Percentiles rank a stretch among this genome's conserved stretches.
Evolutionary conservation across 2,888 invertebrate genomes (phyloP).

Genomic region (Apotomis capreana): DNA sequence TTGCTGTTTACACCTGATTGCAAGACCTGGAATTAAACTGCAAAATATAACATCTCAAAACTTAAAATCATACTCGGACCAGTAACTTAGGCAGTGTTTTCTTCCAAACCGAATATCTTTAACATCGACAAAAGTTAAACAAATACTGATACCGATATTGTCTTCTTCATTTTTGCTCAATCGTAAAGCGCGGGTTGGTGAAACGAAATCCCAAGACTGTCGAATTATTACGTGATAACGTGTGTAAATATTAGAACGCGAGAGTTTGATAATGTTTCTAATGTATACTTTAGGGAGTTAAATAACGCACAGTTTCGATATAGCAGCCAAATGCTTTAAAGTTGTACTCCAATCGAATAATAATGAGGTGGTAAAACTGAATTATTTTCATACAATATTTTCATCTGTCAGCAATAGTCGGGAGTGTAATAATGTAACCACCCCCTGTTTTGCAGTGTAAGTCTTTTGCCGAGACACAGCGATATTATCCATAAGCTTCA

Average conservation of each 20-base stretch:
- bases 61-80: neutral
- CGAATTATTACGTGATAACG: neutral
- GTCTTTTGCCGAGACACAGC: conserved; percentile 34
- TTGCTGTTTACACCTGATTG: neutral
- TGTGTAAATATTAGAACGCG: neutral
- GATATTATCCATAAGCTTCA: conserved; percentile 9
- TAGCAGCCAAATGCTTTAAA: neutral
- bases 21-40: neutral
- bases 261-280: neutral
- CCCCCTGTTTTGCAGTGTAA: conserved; percentile 19
- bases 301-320: neutral
- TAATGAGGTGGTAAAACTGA: neutral
- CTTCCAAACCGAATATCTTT: too few species aligned
- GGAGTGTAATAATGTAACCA: conserved; percentile 11
- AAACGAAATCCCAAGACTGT: neutral
- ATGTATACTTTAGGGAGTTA: neutral
- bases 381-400: neutral
- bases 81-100: neutral
- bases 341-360: neutral
- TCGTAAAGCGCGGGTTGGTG: neutral
- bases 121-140: too few species aligned
- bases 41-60: neutral
- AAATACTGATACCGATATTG: too few species aligned
- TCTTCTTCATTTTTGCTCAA: neutral
- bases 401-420: conserved; percentile 27